Conservation (phyloP, 1,140 invertebrate genomes). For the Battus philenor region DNA sequence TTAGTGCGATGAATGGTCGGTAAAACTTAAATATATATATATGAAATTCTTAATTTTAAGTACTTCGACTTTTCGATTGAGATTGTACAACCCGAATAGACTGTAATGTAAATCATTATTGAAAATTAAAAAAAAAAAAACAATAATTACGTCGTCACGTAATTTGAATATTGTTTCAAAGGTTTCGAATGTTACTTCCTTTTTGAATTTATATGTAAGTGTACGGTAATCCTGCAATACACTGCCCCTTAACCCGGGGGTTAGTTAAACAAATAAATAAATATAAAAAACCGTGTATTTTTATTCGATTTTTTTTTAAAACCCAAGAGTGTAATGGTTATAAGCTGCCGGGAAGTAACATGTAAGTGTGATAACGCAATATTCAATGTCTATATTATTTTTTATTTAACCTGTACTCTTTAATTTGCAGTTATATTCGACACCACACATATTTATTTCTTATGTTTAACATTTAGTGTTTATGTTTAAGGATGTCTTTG, state of each 20-base stretch:
- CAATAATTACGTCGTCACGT: not conserved
- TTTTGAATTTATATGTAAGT: conserved; percentile 70
- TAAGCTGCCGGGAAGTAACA: conserved; percentile 41
- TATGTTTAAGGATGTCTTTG: too few species aligned
- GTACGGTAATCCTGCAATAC: conserved; percentile 57
- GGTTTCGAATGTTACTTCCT: conserved; percentile 63
- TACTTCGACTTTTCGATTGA: conserved; percentile 65
- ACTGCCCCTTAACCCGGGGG: conserved; percentile 45
- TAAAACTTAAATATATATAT: conserved; percentile 31
- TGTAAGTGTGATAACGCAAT: conserved; percentile 37
- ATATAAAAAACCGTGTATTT: conserved; percentile 42
- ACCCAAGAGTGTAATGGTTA: conserved; percentile 10
- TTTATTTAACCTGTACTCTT: conserved; percentile 16
- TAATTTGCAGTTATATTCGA: conserved; percentile 8
- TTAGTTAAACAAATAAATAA: conserved; percentile 69
- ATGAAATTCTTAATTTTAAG: conserved; percentile 44
- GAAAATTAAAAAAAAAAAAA: conserved; percentile 20
- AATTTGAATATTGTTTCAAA: conserved; percentile 60
- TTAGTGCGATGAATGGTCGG: conserved; percentile 51
- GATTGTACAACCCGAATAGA: conserved; percentile 71
- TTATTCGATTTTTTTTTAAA: conserved; percentile 28
- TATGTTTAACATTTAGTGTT: conserved; percentile 7
- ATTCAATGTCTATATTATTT: conserved; percentile 17
- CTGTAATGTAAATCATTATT: conserved; percentile 56
- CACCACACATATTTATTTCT: not conserved